A percentile compares a stretch with the other conserved stretches of the same genome.
Evolutionary conservation across 2,888 invertebrate species (phyloP).

Genomic region (Rhaphigaster nebulosa): DNA sequence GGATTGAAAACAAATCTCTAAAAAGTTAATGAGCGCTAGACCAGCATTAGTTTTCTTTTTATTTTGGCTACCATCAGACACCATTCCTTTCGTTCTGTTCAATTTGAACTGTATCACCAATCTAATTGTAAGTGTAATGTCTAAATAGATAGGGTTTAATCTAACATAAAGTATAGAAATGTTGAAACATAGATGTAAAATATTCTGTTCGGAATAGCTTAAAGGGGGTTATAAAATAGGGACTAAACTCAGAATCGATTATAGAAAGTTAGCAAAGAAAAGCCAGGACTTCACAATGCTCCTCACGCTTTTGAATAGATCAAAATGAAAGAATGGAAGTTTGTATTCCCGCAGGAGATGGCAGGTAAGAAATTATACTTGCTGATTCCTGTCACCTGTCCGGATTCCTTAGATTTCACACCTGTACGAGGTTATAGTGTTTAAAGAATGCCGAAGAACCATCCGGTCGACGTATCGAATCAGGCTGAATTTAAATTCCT

Average conservation of each 20-base stretch:
- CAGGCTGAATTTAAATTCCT: background rate
- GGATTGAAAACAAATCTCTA: too few relatives aligned
- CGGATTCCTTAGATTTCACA: slow-evolving; percentile 6
- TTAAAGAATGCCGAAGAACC: slow-evolving; percentile 1
- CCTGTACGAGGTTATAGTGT: background rate
- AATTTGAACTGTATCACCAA: too few relatives aligned
- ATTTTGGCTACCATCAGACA: too few relatives aligned
- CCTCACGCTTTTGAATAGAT: background rate
- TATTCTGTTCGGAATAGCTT: background rate
- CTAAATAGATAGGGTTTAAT: too few relatives aligned
- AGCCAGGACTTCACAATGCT: background rate
- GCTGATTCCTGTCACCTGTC: slow-evolving; percentile 41
- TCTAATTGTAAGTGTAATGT: too few relatives aligned
- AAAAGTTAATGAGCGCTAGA: too few relatives aligned
- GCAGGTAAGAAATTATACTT: slow-evolving; percentile 44
- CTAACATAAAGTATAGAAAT: too few relatives aligned
- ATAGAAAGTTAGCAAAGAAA: background rate
- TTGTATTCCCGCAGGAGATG: background rate
- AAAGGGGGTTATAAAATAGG: background rate
- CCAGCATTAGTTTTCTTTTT: too few relatives aligned
- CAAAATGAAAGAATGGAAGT: background rate
- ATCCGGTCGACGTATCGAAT: background rate
- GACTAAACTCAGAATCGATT: background rate
- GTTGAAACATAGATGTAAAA: background rate
- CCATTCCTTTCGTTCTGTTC: too few relatives aligned